Evolutionary conservation across 2,888 invertebrate genomes (phyloP), one percentile per base, ranked within the genome.

Genomic region (Eupithecia dodoneata): DNA sequence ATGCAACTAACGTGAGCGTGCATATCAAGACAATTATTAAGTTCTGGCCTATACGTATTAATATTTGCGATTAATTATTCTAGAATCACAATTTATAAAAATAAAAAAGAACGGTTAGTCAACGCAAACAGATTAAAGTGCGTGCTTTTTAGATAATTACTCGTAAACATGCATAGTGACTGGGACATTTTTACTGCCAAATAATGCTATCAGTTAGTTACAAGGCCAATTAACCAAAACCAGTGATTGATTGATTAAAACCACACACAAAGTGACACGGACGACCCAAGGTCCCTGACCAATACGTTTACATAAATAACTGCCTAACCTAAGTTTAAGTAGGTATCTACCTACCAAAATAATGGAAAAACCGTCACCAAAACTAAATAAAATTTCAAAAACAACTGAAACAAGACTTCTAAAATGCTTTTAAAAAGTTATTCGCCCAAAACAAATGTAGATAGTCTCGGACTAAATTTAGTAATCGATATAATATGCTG

Each of bases 151-250:
- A 47, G 47, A 49, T 70, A 49, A 30, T 70, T 45, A 30, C 30
- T 30, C 18, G 18, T 30, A 12, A 47, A 30, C 70, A 69, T 70
- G 44, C 67, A 49, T 18, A 66, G 70, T 12, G 6, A 45, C 47
- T 45, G 18, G 30, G 47, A 45, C 45, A 47, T 47, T 18, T 70
- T 69, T 69, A 69, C 45, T 12, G 30, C 70, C 70, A 18, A 70
- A 70, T 42, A 15, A 4, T 45, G n/a, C 42, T 71, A 71, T 55
- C 45, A 18, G 49, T 55, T 49, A 42, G 45, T 15, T 1, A n/a
- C 71, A 42, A 71, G 52, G 42, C n/a, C 55, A 55, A 71, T 42
- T 71, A 71, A 71, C 41, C 55, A 52, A 47, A 42, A 70, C 70
- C 18, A n/a, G 45, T 4, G 67, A 45, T 67, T 44, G 45, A 69